phyloP scores from a whole-genome alignment of 2,888 invertebrate species.

The Hymenopus coronatus region DNA sequence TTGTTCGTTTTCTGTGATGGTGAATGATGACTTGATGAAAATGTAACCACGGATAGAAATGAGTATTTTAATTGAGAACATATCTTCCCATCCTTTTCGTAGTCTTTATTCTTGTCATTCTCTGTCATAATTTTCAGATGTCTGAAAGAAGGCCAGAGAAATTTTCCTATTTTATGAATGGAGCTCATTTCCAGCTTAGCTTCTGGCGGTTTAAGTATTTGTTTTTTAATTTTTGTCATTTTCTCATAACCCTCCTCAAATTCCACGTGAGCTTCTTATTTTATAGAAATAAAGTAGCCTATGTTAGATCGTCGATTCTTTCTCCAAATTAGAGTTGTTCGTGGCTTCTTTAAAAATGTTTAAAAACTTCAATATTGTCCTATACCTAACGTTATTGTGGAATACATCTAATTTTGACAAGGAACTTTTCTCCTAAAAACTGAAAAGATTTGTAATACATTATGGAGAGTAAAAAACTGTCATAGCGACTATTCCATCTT shows the following conservation, averaged over 20 bases:
- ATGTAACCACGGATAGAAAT: not conserved
- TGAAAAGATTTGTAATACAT: too few relatives aligned
- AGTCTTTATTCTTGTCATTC: not conserved
- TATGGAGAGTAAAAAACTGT: too few relatives aligned
- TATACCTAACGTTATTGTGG: too few relatives aligned
- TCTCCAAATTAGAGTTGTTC: too few relatives aligned
- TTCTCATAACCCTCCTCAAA: not conserved
- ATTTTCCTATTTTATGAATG: not conserved
- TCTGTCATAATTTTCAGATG: not conserved
- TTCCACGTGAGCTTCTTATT: not conserved
- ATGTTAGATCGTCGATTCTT: not conserved
- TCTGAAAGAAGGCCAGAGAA: not conserved
- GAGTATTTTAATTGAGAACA: not conserved
- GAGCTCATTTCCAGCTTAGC: not conserved
- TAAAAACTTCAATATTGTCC: too few relatives aligned
- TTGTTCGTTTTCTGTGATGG: not conserved
- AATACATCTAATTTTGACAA: too few relatives aligned
- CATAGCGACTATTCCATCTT: too few relatives aligned
- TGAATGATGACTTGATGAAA: not conserved
- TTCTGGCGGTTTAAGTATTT: not conserved
- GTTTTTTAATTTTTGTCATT: not conserved
- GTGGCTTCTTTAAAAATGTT: not conserved
- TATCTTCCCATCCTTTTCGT: not conserved
- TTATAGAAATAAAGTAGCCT: not conserved
- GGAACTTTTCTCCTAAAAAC: too few relatives aligned